Percentiles rank a stretch among this genome's conserved stretches.
Evolutionary conservation across 2,888 invertebrate genomes (phyloP).

Genomic region (Thumatha senex): DNA sequence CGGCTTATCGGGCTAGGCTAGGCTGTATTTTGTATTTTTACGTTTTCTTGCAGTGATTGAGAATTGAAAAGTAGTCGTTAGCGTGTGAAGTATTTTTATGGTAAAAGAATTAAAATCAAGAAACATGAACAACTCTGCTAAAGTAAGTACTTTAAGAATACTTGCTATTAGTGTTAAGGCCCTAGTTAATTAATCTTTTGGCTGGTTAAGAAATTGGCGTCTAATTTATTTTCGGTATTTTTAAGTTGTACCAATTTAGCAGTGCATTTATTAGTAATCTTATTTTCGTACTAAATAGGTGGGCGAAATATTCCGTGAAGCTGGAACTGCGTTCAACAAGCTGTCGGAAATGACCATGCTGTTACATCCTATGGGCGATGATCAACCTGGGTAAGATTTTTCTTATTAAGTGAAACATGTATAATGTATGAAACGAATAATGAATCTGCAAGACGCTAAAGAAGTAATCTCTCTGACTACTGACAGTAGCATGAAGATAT

Average conservation of each 20-base stretch:
- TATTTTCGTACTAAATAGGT: slow-evolving; percentile 84
- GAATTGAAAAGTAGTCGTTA: too few species aligned
- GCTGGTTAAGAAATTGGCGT: neutral
- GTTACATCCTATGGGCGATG: slow-evolving; percentile 94
- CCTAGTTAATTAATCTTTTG: neutral
- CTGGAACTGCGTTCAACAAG: slow-evolving; percentile 96
- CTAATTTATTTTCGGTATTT: too few species aligned
- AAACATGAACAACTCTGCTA: slow-evolving; percentile 52
- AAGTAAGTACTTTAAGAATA: slow-evolving; percentile 37
- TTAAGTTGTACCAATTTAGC: too few species aligned
- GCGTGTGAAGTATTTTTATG: too few species aligned
- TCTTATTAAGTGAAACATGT: neutral
- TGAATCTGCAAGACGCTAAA: too few species aligned
- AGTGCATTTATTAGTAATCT: neutral
- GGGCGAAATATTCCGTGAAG: slow-evolving; percentile 98
- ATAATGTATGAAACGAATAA: too few species aligned
- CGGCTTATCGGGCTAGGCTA: too few species aligned
- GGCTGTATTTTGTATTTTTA: too few species aligned
- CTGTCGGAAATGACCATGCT: slow-evolving; percentile 97
- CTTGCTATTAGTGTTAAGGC: neutral
- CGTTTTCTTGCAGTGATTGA: too few species aligned
- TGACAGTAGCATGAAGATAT: too few species aligned
- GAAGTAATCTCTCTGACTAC: too few species aligned
- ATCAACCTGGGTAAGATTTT: slow-evolving; percentile 87
- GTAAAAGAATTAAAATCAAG: neutral